Evolutionary conservation across 1,140 invertebrate genomes (phyloP).

Genomic region (Mactra quadrangularis): DNA sequence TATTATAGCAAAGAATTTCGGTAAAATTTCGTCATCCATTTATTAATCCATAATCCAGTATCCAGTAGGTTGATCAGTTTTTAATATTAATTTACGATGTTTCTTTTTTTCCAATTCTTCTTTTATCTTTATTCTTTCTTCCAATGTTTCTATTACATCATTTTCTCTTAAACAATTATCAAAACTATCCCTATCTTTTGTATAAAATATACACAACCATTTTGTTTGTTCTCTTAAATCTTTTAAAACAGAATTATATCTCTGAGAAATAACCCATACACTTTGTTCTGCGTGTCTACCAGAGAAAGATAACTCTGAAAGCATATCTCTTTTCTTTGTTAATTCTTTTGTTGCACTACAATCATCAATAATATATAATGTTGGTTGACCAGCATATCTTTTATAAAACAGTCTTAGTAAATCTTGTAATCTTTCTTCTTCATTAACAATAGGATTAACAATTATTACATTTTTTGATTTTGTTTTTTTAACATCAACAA

Average conservation of each 20-base stretch:
- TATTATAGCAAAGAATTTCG: too few species aligned
- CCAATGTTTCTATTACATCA: too few species aligned
- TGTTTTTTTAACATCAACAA: constrained; percentile 1
- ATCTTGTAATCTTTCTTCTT: constrained; percentile 37
- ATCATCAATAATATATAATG: constrained; percentile 55
- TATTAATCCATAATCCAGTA: too few species aligned
- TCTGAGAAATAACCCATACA: constrained; percentile 42
- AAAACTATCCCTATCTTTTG: constrained; percentile 18
- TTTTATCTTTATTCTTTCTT: too few species aligned
- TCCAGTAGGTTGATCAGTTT: constrained; percentile 8
- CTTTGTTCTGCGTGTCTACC: constrained; percentile 38
- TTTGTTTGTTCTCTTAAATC: constrained; percentile 29
- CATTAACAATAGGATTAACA: neutral
- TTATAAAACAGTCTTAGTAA: constrained; percentile 38
- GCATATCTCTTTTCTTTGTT: constrained; percentile 59
- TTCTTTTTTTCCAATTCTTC: too few species aligned
- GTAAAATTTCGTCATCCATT: too few species aligned
- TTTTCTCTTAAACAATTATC: neutral
- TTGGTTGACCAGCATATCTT: constrained; percentile 36
- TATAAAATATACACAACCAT: constrained; percentile 21
- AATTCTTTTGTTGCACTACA: constrained; percentile 46
- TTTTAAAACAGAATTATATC: constrained; percentile 44
- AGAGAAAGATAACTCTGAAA: constrained; percentile 30
- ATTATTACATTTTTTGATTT: neutral
- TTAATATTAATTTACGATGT: constrained; percentile 34